These are phyloP conservation scores for Notocelia uddmanniana DNA, from an alignment of 2,888 invertebrate genomes.

Conservation along the genomic window DNA sequence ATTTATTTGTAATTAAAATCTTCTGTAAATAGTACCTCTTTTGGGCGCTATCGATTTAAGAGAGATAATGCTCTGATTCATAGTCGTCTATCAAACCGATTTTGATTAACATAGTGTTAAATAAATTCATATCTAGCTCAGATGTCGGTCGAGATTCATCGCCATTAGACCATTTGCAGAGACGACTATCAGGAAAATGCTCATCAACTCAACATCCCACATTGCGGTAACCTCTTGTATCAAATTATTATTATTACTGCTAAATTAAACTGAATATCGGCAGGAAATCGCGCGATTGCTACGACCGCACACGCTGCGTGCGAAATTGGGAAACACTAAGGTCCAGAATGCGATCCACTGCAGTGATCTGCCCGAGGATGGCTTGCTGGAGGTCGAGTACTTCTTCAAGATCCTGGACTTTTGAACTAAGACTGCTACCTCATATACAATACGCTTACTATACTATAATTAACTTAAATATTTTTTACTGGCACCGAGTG, in stretches of 20 bases:
- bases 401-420: conserved; percentile 90
- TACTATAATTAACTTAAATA: conserved; percentile 20
- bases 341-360: conserved; percentile 96
- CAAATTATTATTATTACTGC: neutral
- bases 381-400: conserved; percentile 92
- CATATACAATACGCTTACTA: conserved; percentile 39
- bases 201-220: too few species aligned
- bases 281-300: conserved; percentile 94
- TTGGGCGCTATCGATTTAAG: too few species aligned
- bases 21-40: too few species aligned
- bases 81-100: too few species aligned
- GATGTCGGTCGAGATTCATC: too few species aligned
- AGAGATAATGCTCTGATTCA: too few species aligned
- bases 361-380: conserved; percentile 96
- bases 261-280: conserved; percentile 47
- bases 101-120: too few species aligned
- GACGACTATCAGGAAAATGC: too few species aligned
- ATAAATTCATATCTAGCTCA: too few species aligned
- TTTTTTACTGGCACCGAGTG: conserved; percentile 32
- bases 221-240: too few species aligned
- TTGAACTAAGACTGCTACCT: conserved; percentile 53
- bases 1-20: too few species aligned
- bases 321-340: conserved; percentile 93
- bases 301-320: conserved; percentile 93
- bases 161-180: too few species aligned